Base-by-base conservation (phyloP, 2,113 vertebrate genomes). In the Percina caprodes region DNA sequence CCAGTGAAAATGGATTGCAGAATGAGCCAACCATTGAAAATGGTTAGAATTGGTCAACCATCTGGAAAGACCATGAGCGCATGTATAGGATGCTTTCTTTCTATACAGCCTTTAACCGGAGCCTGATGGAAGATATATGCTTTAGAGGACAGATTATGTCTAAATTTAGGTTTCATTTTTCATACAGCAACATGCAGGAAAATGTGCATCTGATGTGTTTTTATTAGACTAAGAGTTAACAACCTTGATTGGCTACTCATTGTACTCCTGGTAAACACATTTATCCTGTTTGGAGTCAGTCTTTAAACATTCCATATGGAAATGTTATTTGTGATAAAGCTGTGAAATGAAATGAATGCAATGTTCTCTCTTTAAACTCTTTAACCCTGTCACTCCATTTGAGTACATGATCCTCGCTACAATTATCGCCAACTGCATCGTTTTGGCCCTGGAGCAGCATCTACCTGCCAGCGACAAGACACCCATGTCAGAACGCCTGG, bases 381-480 rank as follows among this genome's bases (percentile, higher is more conserved):
- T 98, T 98, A 95, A 98, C 96, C 76, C 61, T 71, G 75, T 15
- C 94, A 99, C 98, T 97, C 98, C 98, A 56, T 99, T 99, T 82
- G 98, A 99, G 93, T 99, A 99, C 92, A 97, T 99, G 97, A 99
- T 99, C 94, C 95, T 99, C 89, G 96, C 98, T 84, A 99, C 98
- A 79, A 99, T 99, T 88, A 99, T 99, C 74, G 98, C 98, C 94
- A 99, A 99, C 94, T 99, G 98, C 90, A 99, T 99, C 58, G 98
- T 99, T 77, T 77, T 99, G 95, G 98, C 98, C 42, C 92, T 99
- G 95, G 98, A 99, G 87, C 98, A 99, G 89, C 98, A 99, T 89
- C 95, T 99, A 26, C 98, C 98, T 0, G 97, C 96, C 14, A 94
- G 94, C 26, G 98, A 99, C 95, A 99, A 99, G 95, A 99, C 98